Evolutionary conservation across 92 coral and sea anemone genomes (phyloP), one percentile per base, ranked within the genome.

Genomic region (Muricea muricata): DNA sequence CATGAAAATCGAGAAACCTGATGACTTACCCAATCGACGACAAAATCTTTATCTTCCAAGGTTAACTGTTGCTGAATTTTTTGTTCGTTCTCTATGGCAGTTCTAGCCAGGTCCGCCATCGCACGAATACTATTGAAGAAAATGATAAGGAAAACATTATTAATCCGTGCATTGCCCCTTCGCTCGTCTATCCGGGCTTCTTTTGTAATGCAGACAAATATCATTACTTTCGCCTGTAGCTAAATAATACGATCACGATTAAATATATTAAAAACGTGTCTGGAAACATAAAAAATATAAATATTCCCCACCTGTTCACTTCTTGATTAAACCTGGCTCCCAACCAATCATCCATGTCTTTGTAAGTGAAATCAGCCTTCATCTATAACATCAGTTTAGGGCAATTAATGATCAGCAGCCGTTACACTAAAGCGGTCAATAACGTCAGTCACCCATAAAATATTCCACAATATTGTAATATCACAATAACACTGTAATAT

Each of bases 271-370:
- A n/a, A n/a, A n/a, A n/a, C n/a, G n/a, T n/a, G n/a, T n/a, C n/a
- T n/a, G n/a, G n/a, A n/a, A n/a, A n/a, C n/a, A n/a, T 18, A 18
- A 60, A 60, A n/a, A 34, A 20, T 32, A 68, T 34, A 26, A 28
- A 14, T 1, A 28, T 75, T 23, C 14, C 14, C 39, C 35, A 96
- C 99, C 99, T 96, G 35, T 93, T 98, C 11, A 90, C 91, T 78
- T 96, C 99, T 57, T 96, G 99, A 17, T 93, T 79, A 74, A 94
- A 96, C 55, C 99, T 52, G 45, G 91, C 92, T 5, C 99, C 99
- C 40, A 96, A 85, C 99, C 99, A 96, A 40, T 92, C 93, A 47
- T 96, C 99, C 98, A 96, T 93, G 60, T 96, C 98, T 68, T 88
- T 90, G 86, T 93, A 93, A 72, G 92, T 92, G 6, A 68, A 84